Conservation (phyloP, 2,797 vertebrate genomes). For the Channa striata region DNA sequence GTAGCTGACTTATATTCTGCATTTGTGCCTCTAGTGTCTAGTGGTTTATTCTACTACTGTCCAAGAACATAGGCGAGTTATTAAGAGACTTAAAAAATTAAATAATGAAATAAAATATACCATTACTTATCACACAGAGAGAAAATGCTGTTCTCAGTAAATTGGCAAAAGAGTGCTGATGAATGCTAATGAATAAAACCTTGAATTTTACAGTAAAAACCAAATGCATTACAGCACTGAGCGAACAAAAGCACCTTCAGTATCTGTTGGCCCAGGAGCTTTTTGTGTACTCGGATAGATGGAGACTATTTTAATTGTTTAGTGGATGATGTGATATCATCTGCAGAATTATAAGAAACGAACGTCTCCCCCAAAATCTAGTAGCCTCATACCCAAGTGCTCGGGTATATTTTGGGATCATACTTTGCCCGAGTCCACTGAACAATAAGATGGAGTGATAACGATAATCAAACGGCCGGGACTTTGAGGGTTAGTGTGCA, state of each 20-base stretch:
- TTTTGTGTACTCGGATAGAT: conserved; percentile 32
- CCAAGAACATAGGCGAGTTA: conserved; percentile 15
- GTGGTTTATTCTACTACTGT: neutral
- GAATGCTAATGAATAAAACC: conserved; percentile 44
- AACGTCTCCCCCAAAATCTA: too few relatives aligned
- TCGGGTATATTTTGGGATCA: too few relatives aligned
- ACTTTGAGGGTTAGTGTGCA: too few relatives aligned
- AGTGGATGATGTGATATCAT: neutral
- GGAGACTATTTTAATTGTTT: conserved; percentile 14
- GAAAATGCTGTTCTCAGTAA: conserved; percentile 26
- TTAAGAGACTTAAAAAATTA: conserved; percentile 38
- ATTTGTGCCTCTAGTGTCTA: neutral
- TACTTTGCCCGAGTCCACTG: too few relatives aligned
- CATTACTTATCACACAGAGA: conserved; percentile 15
- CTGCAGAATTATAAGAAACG: too few relatives aligned
- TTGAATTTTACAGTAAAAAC: conserved; percentile 23
- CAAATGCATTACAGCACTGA: neutral
- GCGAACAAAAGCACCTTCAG: conserved; percentile 6
- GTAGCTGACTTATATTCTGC: neutral
- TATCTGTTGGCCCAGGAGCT: conserved; percentile 11
- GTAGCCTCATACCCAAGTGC: too few relatives aligned
- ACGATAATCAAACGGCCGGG: too few relatives aligned
- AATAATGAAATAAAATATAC: conserved; percentile 5
- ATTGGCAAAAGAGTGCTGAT: conserved; percentile 8
- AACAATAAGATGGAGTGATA: too few relatives aligned